A percentile compares a stretch with the other conserved stretches of the same genome.
phyloP scores from a whole-genome alignment of 2,797 vertebrate species.

The Monodelphis domestica region DNA sequence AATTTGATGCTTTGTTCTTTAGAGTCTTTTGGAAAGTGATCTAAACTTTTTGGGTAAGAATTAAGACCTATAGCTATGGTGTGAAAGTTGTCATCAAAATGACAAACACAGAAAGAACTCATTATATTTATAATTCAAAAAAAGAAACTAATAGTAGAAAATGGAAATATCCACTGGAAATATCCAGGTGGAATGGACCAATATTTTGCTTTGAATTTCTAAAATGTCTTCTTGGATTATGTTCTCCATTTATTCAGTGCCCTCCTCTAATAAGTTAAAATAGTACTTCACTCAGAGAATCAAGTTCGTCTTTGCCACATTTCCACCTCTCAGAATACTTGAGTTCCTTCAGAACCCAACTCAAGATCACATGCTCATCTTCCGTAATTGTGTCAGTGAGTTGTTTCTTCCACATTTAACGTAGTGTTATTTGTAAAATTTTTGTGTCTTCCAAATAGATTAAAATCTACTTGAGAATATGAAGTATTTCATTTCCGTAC shows the following conservation, averaged over 20 bases:
- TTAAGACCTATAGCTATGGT: background rate
- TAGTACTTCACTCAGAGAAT: background rate
- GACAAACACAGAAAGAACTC: background rate
- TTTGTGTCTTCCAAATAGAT: background rate
- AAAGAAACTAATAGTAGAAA: background rate
- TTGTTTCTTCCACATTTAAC: background rate
- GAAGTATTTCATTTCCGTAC: background rate
- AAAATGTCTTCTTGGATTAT: background rate
- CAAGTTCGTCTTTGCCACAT: too few species aligned
- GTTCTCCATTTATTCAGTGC: background rate
- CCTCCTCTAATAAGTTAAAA: background rate
- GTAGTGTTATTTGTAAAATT: background rate
- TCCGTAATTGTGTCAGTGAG: background rate
- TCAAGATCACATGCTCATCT: background rate
- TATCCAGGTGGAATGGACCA: background rate
- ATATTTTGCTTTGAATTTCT: background rate
- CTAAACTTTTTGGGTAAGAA: too few species aligned
- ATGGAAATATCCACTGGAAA: background rate
- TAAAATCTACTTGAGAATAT: background rate
- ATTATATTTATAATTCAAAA: background rate
- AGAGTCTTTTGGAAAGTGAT: too few species aligned
- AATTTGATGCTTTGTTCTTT: too few species aligned
- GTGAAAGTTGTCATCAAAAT: background rate
- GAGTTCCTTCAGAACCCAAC: background rate
- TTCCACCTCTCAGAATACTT: background rate